Evolutionary conservation across 2,797 vertebrate species (phyloP).

Genomic region (Malurus splendens): DNA sequence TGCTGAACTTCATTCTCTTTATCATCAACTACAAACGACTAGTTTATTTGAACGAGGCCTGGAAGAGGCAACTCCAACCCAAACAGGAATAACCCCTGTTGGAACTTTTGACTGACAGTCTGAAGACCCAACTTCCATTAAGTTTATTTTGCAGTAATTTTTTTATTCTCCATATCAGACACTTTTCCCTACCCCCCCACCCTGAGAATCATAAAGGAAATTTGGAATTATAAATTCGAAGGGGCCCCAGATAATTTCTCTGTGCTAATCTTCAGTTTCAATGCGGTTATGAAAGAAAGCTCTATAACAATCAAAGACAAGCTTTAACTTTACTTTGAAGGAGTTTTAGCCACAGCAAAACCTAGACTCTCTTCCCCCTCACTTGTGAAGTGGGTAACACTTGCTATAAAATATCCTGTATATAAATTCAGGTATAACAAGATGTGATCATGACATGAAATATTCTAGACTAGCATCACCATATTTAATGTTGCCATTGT

Average conservation of each 20-base stretch:
- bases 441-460: conserved; percentile 73
- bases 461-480: conserved; percentile 74
- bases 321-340: conserved; percentile 80
- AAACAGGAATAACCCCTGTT: conserved; percentile 89
- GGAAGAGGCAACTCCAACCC: conserved; percentile 93
- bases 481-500: conserved; percentile 76
- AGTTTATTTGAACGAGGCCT: conserved; percentile 99
- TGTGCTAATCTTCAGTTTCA: conserved; percentile 69
- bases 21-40: conserved; percentile 99
- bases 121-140: conserved; percentile 91
- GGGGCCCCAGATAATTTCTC: conserved; percentile 66
- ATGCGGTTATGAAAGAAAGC: conserved; percentile 60
- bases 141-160: conserved; percentile 92
- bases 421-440: conserved; percentile 72
- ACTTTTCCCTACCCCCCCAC: conserved; percentile 2
- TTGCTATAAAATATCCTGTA: conserved; percentile 68
- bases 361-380: conserved; percentile 42
- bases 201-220: conserved; percentile 67
- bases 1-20: conserved; percentile 98
- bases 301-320: conserved; percentile 75
- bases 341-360: conserved; percentile 68
- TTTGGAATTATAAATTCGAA: conserved; percentile 69
- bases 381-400: conserved; percentile 63
- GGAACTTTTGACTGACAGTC: conserved; percentile 84
- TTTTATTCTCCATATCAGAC: conserved; percentile 73